Evolutionary conservation across 2,888 invertebrate species (phyloP).

Genomic region (Bembecia ichneumoniformis): DNA sequence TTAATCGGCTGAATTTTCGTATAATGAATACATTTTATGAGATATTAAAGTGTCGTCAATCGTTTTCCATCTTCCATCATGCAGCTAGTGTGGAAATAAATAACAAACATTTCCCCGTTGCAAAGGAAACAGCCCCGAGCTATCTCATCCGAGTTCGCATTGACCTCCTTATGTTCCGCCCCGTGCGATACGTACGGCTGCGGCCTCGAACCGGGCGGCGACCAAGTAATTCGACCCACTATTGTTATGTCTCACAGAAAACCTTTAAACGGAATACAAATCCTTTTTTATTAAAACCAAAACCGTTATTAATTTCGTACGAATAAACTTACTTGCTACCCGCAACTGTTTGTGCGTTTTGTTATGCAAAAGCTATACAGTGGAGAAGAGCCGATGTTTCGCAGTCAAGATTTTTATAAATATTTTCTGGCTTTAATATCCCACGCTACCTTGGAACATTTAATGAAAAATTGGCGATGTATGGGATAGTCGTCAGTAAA

Average conservation of each 20-base stretch:
- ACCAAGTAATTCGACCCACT: not conserved
- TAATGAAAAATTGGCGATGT: no score
- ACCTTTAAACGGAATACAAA: not conserved
- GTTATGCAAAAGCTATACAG: not conserved
- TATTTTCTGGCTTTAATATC: no score
- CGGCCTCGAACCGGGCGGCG: conserved; percentile 1
- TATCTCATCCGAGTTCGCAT: conserved; percentile 33
- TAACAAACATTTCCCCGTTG: conserved; percentile 33
- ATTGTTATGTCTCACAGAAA: conserved; percentile 1
- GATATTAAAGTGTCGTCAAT: no score
- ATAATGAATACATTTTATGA: no score
- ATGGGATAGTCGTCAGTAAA: no score
- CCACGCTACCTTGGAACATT: no score
- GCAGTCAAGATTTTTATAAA: no score
- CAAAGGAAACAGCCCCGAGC: conserved; percentile 43
- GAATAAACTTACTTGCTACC: not conserved
- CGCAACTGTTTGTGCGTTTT: not conserved
- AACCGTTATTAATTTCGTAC: not conserved
- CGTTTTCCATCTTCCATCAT: no score
- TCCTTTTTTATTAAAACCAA: no score
- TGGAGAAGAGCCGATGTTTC: no score
- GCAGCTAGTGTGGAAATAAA: conserved; percentile 8
- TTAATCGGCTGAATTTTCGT: no score
- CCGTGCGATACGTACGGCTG: conserved; percentile 3
- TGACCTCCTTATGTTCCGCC: conserved; percentile 35